These are phyloP conservation scores for Ctenomys sociabilis DNA, from an alignment of 2,113 vertebrate genomes.

Conservation along the genomic window DNA sequence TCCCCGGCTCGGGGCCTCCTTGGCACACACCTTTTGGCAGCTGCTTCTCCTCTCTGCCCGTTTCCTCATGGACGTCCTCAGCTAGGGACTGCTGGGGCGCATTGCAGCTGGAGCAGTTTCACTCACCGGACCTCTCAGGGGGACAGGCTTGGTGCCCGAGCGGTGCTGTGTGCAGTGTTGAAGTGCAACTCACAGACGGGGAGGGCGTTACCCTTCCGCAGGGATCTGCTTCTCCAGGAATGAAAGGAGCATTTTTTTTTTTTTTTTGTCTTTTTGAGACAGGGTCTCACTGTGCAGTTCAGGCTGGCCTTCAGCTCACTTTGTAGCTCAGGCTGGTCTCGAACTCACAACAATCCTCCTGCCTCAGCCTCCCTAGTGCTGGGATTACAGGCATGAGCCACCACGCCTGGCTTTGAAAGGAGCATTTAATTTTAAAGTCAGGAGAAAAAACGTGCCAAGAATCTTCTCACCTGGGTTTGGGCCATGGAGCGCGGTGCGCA, in stretches of 20 bases:
- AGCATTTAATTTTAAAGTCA: constrained; percentile 39
- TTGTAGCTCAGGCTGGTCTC: no score
- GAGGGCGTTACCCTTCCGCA: constrained; percentile 25
- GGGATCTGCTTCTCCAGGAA: constrained; percentile 46
- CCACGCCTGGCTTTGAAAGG: no score
- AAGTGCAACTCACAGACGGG: constrained; percentile 60
- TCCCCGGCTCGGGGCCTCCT: neutral
- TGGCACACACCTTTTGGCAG: neutral
- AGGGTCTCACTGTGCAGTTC: no score
- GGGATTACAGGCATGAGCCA: no score
- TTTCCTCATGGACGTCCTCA: neutral
- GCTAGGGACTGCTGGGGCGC: neutral
- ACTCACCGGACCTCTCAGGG: neutral
- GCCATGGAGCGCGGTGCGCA: neutral
- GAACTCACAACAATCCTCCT: no score
- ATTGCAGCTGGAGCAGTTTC: constrained; percentile 56
- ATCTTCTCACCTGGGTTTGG: neutral
- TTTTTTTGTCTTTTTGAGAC: no score
- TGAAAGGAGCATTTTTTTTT: constrained; percentile 40
- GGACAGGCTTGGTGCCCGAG: neutral
- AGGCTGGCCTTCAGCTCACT: no score
- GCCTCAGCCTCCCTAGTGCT: no score
- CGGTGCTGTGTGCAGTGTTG: neutral
- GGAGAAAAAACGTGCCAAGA: neutral
- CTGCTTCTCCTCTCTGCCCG: neutral